Evolutionary conservation across 2,797 vertebrate species (phyloP), one percentile per base, ranked within the genome.

Genomic region (Gadopsis marmoratus): DNA sequence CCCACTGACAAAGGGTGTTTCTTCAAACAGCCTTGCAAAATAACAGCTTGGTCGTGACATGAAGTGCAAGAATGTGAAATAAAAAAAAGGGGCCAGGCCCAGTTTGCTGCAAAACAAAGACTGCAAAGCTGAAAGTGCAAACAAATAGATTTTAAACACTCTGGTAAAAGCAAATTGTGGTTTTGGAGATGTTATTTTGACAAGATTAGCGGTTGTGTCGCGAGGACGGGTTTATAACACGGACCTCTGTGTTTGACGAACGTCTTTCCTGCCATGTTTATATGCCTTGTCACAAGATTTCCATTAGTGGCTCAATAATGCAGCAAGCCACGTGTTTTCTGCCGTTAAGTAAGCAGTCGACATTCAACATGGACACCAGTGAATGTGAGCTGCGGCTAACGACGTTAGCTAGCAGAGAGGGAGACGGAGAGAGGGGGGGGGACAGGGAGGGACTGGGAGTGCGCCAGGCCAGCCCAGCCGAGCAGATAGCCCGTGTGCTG

Each of bases 261-360:
- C 59, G 53, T 77, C 76, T 76, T 53, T 4, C 19, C 53, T 56
- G 41, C 6, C 58, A 74, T 89, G 87, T 92, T 92, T 89, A 88
- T 87, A 85, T 79, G 81, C 19, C n/a, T 61, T 79, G 91, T 95
- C 93, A 94, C 91, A 91, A 91, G 94, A 89, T 87, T 81, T 86
- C 83, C 89, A 93, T 92, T 90, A 92, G 87, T 79, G 90, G 82
- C 77, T 92, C 87, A 89, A 90, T 92, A 92, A 90, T 91, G 89
- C 78, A 71, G 77, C 79, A 76, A 89, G 88, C 87, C 91, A 91
- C 91, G 92, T 94, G 93, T 84, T 92, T 84, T 76, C 62, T 67
- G 76, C 45, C 47, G 84, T 88, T 80, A 74, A 82, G 86, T 58
- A 71, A 85, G 75, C 81, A 62, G 80, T 73, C 78, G 33, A 26